Conservation (phyloP, 2,113 vertebrate genomes). For the Platichthys stellatus region DNA sequence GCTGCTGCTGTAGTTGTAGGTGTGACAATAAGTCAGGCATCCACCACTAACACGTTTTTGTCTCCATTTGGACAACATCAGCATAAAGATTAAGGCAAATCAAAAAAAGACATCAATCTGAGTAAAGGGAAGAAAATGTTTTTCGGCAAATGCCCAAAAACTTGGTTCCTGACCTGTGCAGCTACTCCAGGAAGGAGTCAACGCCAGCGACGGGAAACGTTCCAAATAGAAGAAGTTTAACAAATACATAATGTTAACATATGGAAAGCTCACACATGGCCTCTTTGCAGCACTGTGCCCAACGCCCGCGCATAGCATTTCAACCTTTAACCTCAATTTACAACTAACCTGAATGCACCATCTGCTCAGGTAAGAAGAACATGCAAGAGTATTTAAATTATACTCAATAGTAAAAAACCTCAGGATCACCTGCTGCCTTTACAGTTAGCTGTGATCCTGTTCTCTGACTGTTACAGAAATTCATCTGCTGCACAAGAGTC, state of each 20-base stretch:
- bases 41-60: background rate
- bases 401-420: too few species aligned
- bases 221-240: background rate
- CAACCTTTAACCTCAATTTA: too few species aligned
- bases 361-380: too few species aligned
- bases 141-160: background rate
- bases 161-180: background rate
- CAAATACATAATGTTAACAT: too few species aligned
- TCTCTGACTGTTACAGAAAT: background rate
- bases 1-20: background rate
- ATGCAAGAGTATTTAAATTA: too few species aligned
- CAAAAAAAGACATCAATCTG: background rate
- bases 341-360: too few species aligned
- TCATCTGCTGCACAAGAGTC: background rate
- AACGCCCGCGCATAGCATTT: too few species aligned
- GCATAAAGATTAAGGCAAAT: background rate
- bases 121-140: background rate
- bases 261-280: too few species aligned
- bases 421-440: too few species aligned
- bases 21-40: background rate
- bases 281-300: too few species aligned
- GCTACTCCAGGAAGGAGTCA: background rate
- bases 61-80: background rate
- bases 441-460: too few species aligned
- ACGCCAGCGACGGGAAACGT: background rate